phyloP scores from a whole-genome alignment of 1,140 invertebrate species.

The Drosophila santomea region DNA sequence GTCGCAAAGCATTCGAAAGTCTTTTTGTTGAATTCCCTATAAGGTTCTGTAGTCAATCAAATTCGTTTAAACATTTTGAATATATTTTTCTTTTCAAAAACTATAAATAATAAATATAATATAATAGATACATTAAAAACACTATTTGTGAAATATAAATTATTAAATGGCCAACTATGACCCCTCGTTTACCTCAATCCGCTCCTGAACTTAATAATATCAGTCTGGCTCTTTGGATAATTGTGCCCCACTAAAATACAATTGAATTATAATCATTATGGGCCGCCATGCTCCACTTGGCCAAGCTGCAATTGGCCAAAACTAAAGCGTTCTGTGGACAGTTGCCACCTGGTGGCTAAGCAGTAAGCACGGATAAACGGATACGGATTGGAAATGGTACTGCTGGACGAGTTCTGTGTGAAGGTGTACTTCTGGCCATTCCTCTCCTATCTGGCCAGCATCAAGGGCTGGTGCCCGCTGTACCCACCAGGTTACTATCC shows the following conservation, averaged over 20 bases:
- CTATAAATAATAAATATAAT: neutral
- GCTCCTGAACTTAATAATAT: slow-evolving; percentile 26
- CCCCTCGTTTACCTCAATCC: slow-evolving; percentile 6
- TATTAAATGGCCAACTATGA: neutral
- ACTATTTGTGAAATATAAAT: too few relatives aligned
- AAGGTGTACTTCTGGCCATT: slow-evolving; percentile 83
- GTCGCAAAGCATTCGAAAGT: neutral
- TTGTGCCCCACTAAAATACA: slow-evolving; percentile 43
- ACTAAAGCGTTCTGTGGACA: slow-evolving; percentile 24
- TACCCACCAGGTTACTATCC: slow-evolving; percentile 79
- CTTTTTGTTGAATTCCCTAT: too few relatives aligned
- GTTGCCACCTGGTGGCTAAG: slow-evolving; percentile 53
- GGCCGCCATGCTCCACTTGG: slow-evolving; percentile 53
- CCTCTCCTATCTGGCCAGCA: slow-evolving; percentile 73
- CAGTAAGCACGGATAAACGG: slow-evolving; percentile 39
- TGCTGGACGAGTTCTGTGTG: slow-evolving; percentile 76
- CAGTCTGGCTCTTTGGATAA: slow-evolving; percentile 29
- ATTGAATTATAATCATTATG: slow-evolving; percentile 67
- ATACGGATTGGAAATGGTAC: slow-evolving; percentile 44
- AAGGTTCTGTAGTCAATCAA: neutral
- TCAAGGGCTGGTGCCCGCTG: slow-evolving; percentile 77
- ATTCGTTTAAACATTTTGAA: neutral
- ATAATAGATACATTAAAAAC: too few relatives aligned
- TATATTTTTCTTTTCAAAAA: neutral
- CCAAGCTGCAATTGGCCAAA: slow-evolving; percentile 39